Base-by-base conservation (phyloP, 2,113 vertebrate species). In the Numenius arquata region DNA sequence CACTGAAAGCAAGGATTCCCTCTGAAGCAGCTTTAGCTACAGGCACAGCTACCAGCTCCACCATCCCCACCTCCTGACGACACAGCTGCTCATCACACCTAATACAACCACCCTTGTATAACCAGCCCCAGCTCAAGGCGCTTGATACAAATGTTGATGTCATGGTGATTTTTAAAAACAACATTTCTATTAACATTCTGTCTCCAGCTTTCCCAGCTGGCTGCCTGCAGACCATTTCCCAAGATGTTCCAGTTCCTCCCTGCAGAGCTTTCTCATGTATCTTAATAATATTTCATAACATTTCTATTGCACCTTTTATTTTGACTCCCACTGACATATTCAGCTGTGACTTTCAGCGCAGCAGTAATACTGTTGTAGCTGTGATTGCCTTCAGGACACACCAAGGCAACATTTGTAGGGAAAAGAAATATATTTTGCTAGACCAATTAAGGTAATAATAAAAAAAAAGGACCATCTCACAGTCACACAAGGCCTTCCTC, bases 241-340 rank as follows among this genome's bases (percentile, higher is more conserved):
- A 84, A 78, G 95, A 96, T 87, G 90, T 92, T 95, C 85, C 70
- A 75, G 62, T 56, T 93, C 93, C 82, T 95, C 93, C 93, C 92
- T 79, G 86, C 80, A 93, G 94, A 96, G 92, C 80, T 92, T 70
- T 94, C 86, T 92, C 66, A 8, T 84, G 80, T 85, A 91, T 88
- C 93, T 95, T 96, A 95, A 96, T 95, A 97, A 96, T 91, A 96
- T 96, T 90, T 94, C 93, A 92, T 87, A 96, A 94, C 75, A 93
- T 92, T 95, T 94, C 96, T 92, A 84, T 85, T 93, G 94, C 80
- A 93, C 90, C 92, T 96, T 92, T 97, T 91, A 75, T 76, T 96
- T 92, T 93, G 83, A 93, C 84, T 95, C 86, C 76, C 90, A 88
- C 92, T 76, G 88, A 93, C 76, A 84, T 48, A 78, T 23, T 96